Percentiles rank a stretch among this genome's conserved stretches.
phyloP scores from a whole-genome alignment of 2,797 vertebrate species.

The Pangasius larnaudii region DNA sequence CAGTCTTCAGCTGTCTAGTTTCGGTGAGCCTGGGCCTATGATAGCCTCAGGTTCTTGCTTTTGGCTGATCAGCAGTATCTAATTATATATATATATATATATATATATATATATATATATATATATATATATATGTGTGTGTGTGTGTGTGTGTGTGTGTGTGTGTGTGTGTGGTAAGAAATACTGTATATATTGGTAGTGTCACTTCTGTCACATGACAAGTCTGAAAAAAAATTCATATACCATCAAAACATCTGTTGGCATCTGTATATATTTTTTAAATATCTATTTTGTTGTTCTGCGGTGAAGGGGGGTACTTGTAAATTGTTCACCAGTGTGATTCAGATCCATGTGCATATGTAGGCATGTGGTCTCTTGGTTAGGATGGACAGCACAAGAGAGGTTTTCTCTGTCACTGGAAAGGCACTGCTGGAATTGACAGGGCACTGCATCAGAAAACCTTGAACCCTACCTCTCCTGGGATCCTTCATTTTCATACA shows the following conservation, averaged over 20 bases:
- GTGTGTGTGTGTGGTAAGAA: too few relatives aligned
- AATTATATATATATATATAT: too few relatives aligned
- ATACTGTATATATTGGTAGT: too few relatives aligned
- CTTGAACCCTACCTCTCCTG: neutral
- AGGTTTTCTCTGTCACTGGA: neutral
- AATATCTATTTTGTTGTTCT: neutral
- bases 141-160: too few relatives aligned
- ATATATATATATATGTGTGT: too few relatives aligned
- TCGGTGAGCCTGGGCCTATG: too few relatives aligned
- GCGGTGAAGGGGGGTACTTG: neutral
- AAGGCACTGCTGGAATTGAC: neutral
- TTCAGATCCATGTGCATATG: neutral
- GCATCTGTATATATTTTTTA: neutral
- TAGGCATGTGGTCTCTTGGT: neutral
- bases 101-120: too few relatives aligned
- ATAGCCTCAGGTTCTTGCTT: too few relatives aligned
- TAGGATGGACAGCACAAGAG: neutral
- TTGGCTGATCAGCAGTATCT: too few relatives aligned
- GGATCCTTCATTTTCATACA: neutral
- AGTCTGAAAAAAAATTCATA: neutral
- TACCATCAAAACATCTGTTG: neutral
- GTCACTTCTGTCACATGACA: neutral
- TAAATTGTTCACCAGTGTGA: neutral
- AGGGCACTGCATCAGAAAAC: neutral
- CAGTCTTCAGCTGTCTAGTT: too few relatives aligned